phyloP scores from a whole-genome alignment of 92 coral and sea anemone genomes.

The Parazoanthus darwini region DNA sequence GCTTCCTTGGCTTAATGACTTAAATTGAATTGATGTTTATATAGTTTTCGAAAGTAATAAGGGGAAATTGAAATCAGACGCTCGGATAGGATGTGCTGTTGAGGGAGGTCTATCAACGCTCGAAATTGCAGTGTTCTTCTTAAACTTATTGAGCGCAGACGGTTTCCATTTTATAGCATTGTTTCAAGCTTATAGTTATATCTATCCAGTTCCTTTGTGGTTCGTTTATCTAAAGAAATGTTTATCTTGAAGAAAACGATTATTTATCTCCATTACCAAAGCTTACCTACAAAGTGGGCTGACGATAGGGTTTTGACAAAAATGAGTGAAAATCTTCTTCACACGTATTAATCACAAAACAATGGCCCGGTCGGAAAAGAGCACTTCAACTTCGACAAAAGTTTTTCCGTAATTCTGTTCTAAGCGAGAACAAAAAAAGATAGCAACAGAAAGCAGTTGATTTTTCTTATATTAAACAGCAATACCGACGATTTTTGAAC shows the following conservation, averaged over 20 bases:
- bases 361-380: background rate
- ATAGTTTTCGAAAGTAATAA: background rate
- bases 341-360: background rate
- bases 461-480: background rate
- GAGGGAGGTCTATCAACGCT: background rate
- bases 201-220: background rate
- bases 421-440: background rate
- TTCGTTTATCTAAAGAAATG: background rate
- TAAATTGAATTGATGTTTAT: constrained; percentile 26
- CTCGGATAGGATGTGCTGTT: background rate
- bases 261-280: background rate
- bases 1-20: constrained; percentile 14
- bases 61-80: background rate
- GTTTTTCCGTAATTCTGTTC: background rate
- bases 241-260: background rate
- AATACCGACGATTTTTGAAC: background rate
- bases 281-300: background rate
- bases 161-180: background rate
- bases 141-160: background rate
- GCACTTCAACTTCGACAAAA: background rate
- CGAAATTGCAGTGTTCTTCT: background rate
- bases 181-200: background rate
- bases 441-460: background rate
- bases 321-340: background rate
- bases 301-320: background rate